Evolutionary conservation across 2,113 vertebrate genomes (phyloP).

Genomic region (Macquaria ambigua): DNA sequence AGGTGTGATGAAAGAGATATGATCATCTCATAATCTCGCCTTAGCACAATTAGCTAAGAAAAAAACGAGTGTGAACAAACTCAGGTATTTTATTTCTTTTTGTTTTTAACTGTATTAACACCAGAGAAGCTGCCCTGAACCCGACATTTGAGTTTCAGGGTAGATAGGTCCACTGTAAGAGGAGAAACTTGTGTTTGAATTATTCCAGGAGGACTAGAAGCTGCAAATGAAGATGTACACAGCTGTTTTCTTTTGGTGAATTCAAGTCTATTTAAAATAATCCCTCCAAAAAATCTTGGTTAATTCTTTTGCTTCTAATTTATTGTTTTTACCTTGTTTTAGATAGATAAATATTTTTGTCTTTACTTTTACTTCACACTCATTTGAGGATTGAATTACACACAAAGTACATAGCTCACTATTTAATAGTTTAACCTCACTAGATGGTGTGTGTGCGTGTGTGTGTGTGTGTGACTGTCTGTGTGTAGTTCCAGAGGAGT

Average conservation of each 20-base stretch:
- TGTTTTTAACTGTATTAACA: not conserved
- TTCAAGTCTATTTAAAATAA: too few relatives aligned
- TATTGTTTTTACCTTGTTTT: not conserved
- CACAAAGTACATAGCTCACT: not conserved
- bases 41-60: not conserved
- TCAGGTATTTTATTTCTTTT: not conserved
- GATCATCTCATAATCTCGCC: not conserved
- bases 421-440: not conserved
- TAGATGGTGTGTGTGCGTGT: constrained; percentile 12
- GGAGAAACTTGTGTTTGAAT: not conserved
- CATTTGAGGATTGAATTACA: not conserved
- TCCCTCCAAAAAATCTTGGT: too few relatives aligned
- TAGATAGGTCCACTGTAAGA: not conserved
- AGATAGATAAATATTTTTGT: not conserved
- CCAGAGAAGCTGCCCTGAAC: not conserved
- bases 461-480: constrained; percentile 37
- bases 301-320: not conserved
- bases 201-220: not conserved
- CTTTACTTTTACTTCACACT: not conserved
- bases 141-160: not conserved
- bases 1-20: not conserved
- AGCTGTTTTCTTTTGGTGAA: too few relatives aligned
- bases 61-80: not conserved
- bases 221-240: not conserved
- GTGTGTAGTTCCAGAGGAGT: constrained; percentile 95